A percentile compares a stretch with the other conserved stretches of the same genome.
phyloP scores from a whole-genome alignment of 2,113 vertebrate genomes.

The Silurus asotus region DNA sequence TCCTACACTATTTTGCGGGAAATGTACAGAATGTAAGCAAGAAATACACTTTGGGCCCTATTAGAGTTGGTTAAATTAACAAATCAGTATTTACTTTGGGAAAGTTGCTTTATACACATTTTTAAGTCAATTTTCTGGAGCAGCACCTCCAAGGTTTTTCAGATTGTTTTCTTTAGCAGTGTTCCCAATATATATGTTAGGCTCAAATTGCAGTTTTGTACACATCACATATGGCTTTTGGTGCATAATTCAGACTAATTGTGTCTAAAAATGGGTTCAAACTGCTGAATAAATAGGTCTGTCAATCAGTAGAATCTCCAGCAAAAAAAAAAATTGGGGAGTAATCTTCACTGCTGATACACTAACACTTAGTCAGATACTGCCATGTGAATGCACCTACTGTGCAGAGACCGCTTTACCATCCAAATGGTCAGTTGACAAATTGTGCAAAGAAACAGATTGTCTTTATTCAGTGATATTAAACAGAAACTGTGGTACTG shows the following conservation, averaged over 20 bases:
- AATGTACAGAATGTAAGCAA: not conserved
- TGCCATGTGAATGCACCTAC: not conserved
- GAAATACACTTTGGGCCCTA: not conserved
- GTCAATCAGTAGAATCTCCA: not conserved
- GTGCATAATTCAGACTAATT: not conserved
- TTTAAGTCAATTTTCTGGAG: not conserved
- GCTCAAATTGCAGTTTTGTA: not conserved
- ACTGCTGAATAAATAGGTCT: not conserved
- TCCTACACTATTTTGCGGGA: not conserved
- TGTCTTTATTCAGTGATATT: not conserved
- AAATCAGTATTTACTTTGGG: not conserved
- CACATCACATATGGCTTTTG: not conserved
- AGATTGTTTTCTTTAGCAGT: not conserved
- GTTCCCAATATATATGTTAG: not conserved
- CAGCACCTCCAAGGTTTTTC: not conserved
- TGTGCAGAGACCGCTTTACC: not conserved
- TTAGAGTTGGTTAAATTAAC: not conserved
- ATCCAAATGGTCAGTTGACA: not conserved
- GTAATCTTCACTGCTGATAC: not conserved
- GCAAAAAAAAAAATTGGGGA: not conserved
- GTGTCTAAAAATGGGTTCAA: not conserved
- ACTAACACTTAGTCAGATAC: not conserved
- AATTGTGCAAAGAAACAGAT: not conserved
- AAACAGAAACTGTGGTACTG: not conserved
- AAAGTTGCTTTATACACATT: not conserved